Percentiles rank a stretch among this genome's conserved stretches.
These are phyloP conservation scores for Drosophila nebulosa DNA, from an alignment of 1,140 invertebrate species.

Conservation along the genomic window DNA sequence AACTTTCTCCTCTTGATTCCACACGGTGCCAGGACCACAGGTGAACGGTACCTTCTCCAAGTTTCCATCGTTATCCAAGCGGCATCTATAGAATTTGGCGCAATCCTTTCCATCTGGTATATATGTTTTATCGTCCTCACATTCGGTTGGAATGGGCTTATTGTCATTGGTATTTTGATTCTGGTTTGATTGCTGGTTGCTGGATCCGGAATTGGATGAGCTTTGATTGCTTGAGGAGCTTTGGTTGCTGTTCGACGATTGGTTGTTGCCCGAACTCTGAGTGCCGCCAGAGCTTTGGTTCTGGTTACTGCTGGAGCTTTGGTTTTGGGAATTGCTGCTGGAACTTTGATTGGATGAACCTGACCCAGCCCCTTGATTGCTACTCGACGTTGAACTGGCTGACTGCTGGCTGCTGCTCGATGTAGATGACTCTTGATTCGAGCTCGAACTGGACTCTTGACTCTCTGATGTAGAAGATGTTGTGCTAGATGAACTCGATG, in stretches of 20 bases:
- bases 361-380: neutral
- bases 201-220: constrained; percentile 31
- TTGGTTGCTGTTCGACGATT: constrained; percentile 45
- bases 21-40: constrained; percentile 85
- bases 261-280: constrained; percentile 35
- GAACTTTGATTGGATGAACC: constrained; percentile 33
- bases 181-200: constrained; percentile 15
- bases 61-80: constrained; percentile 82
- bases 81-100: constrained; percentile 87
- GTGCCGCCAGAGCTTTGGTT: constrained; percentile 31
- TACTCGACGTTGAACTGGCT: neutral
- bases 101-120: constrained; percentile 80
- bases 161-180: constrained; percentile 17
- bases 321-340: constrained; percentile 9
- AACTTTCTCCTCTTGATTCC: constrained; percentile 81
- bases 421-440: constrained; percentile 42
- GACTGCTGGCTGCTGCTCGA: constrained; percentile 31
- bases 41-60: constrained; percentile 84
- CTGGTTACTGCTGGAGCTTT: constrained; percentile 29
- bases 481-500: constrained; percentile 28
- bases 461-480: constrained; percentile 1
- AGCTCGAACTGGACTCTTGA: constrained; percentile 28
- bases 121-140: constrained; percentile 81
- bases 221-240: constrained; percentile 42
- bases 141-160: constrained; percentile 78